Evolutionary conservation across 2,113 vertebrate genomes (phyloP).

Genomic region (Rhizomys pruinosus): DNA sequence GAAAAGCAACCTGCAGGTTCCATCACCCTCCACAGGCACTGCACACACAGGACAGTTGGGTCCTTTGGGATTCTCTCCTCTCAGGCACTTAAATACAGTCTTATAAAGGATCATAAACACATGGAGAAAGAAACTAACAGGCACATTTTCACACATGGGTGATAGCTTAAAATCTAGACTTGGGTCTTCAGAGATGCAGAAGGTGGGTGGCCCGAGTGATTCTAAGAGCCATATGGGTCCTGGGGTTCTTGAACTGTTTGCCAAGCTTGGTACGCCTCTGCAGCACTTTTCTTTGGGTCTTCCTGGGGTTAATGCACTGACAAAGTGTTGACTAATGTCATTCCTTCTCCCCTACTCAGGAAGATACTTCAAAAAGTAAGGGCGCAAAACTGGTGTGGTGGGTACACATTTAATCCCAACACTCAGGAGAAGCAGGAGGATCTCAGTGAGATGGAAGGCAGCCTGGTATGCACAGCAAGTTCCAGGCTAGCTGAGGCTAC

Average conservation of each 20-base stretch:
- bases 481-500: too few species aligned
- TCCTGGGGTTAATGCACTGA: background rate
- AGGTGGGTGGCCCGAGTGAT: background rate
- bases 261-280: background rate
- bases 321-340: background rate
- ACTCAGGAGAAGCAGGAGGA: background rate
- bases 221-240: background rate
- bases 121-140: background rate
- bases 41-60: background rate
- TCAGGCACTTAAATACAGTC: background rate
- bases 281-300: background rate
- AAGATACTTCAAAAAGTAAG: background rate
- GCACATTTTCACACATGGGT: background rate
- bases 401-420: background rate
- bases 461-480: background rate
- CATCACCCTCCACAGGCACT: background rate
- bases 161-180: background rate
- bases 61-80: background rate
- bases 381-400: too few species aligned
- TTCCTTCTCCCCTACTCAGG: background rate
- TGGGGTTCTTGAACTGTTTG: background rate
- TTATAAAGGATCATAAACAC: background rate
- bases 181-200: background rate
- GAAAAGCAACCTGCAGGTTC: background rate
- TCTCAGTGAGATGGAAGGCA: background rate